A percentile compares a stretch with the other conserved stretches of the same genome.
Conservation (phyloP, 2,888 invertebrate species). For the Phalera bucephala region DNA sequence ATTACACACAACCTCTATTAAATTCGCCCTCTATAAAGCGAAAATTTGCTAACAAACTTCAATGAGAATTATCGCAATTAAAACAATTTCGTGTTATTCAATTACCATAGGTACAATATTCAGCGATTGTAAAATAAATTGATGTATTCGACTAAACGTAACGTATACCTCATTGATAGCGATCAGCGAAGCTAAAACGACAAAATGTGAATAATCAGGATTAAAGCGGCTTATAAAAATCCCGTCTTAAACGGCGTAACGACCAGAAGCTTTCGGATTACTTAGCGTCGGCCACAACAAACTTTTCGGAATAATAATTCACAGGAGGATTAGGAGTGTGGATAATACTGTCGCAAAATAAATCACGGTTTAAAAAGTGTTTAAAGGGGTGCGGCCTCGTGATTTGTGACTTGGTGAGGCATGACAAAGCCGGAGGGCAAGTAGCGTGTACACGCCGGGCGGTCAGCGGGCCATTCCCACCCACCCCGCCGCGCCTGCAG, state of each 20-base stretch:
- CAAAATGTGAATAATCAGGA: constrained; percentile 28
- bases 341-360: constrained; percentile 65
- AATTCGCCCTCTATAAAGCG: constrained; percentile 24
- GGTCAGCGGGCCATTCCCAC: constrained; percentile 16
- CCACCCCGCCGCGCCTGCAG: constrained; percentile 39
- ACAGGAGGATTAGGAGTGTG: constrained; percentile 63
- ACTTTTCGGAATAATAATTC: constrained; percentile 67
- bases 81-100: constrained; percentile 26
- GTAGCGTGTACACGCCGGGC: constrained; percentile 16
- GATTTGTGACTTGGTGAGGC: constrained; percentile 56
- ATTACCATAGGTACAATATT: constrained; percentile 25
- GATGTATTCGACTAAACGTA: constrained; percentile 38
- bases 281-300: constrained; percentile 63
- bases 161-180: constrained; percentile 26
- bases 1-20: constrained; percentile 33
- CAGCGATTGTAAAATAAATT: constrained; percentile 31
- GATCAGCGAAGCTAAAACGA: constrained; percentile 16
- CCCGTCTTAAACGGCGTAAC: constrained; percentile 47
- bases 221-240: constrained; percentile 36
- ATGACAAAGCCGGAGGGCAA: constrained; percentile 28
- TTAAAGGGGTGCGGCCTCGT: constrained; percentile 48
- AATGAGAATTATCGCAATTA: constrained; percentile 34
- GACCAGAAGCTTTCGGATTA: constrained; percentile 56
- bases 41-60: constrained; percentile 30
- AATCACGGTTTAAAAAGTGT: constrained; percentile 67